These are phyloP conservation scores for Rhea americana DNA, from an alignment of 2,113 vertebrate genomes.

Conservation along the genomic window DNA sequence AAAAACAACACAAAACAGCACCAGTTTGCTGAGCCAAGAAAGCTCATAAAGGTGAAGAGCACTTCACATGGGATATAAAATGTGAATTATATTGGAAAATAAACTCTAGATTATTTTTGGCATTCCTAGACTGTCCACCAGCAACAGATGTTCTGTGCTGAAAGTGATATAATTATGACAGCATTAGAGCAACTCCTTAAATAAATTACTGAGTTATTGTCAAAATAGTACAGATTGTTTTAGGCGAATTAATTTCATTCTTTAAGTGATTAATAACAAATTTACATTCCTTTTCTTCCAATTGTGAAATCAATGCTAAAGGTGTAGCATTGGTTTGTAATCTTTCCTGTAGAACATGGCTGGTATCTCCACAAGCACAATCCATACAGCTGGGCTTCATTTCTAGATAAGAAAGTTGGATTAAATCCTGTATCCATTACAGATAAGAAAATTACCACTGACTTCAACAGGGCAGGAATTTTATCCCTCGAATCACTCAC, in stretches of 20 bases:
- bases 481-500: neutral
- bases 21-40: conserved; percentile 24
- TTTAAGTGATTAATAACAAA: neutral
- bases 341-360: neutral
- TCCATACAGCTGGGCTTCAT: neutral
- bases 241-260: neutral
- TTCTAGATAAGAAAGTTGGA: neutral
- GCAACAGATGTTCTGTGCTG: conserved; percentile 48
- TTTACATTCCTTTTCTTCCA: neutral
- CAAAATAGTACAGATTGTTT: neutral
- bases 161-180: conserved; percentile 31
- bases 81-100: conserved; percentile 41
- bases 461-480: neutral
- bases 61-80: conserved; percentile 33
- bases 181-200: neutral
- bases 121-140: conserved; percentile 27
- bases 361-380: neutral
- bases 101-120: conserved; percentile 19
- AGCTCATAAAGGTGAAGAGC: conserved; percentile 28
- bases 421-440: rapidly evolving
- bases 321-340: neutral
- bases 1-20: neutral
- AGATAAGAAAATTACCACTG: neutral
- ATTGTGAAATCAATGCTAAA: neutral
- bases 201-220: conserved; percentile 8